Base-by-base conservation (phyloP, 2,888 invertebrate genomes). In the Epinotia ramella region DNA sequence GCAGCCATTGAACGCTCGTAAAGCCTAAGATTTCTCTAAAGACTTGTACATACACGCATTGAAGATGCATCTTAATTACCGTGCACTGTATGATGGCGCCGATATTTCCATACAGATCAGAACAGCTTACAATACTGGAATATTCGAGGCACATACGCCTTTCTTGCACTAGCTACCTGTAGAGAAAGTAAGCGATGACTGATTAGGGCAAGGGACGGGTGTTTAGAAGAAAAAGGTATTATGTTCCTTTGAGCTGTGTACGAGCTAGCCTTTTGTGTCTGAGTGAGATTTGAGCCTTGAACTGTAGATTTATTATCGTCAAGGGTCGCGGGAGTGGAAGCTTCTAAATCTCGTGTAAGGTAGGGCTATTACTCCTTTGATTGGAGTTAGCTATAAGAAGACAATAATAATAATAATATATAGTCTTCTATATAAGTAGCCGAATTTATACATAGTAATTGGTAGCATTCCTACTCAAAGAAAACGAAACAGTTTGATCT, bases 161-260 rank as follows among this genome's bases (percentile, higher is more conserved):
- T 69, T 69, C 46, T 60, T 20, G 16, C 0, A 16, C n/a, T 46
- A 44, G 44, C 24, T 2, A 33, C 53, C 1, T 3, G 11, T 28
- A 20, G 72, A 73, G 73, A 73, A 73, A 73, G 73, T 62, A 13
- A 63, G 73, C 18, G 73, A 69, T 73, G 73, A 73, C 57, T 69
- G 73, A 73, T 73, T 73, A 73, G 67, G 67, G 33, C 60, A 9
- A 20, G 56, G 20, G 20, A 33, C n/a, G 6, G 9, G 13, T 72
- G n/a, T 56, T 57, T n/a, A 16, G 28, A 46, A 69, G 60, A 60
- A 69, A 46, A 69, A 69, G 7, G 69, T 28, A 46, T 9, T 59
- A 60, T 24, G 6, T 9, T 16, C 11, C 20, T 24, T 9, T 20
- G 59, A 16, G 20, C 2, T 18, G 2, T 13, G 44, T 59, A 40